Evolutionary conservation across 1,140 invertebrate species (phyloP).

Genomic region (Drosophila lowei): DNA sequence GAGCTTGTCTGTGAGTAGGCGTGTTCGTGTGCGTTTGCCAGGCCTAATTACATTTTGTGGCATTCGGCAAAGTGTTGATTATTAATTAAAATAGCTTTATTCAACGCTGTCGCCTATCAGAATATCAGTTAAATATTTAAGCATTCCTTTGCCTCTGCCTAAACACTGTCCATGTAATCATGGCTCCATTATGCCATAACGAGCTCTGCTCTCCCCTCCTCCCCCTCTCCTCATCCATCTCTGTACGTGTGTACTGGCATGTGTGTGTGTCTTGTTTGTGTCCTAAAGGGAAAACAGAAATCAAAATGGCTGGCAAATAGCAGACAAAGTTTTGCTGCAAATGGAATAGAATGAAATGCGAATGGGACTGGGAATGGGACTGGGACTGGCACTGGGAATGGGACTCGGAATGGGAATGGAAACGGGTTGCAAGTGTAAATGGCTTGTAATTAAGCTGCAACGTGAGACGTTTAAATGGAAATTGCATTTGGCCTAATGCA

Average conservation of each 20-base stretch:
- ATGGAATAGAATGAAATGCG: constrained; percentile 10
- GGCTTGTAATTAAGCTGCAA: constrained; percentile 75
- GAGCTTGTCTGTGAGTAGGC: constrained; percentile 6
- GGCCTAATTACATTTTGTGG: constrained; percentile 77
- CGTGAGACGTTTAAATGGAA: constrained; percentile 69
- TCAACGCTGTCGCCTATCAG: constrained; percentile 50
- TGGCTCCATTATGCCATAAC: constrained; percentile 63
- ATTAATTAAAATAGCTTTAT: constrained; percentile 81
- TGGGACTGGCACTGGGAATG: neutral
- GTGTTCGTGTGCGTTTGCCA: constrained; percentile 26
- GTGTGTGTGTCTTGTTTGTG: constrained; percentile 5
- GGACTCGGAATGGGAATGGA: constrained; percentile 10
- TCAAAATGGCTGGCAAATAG: constrained; percentile 50
- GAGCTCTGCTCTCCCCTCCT: constrained; percentile 7
- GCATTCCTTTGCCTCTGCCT: constrained; percentile 59
- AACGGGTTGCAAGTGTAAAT: constrained; percentile 57
- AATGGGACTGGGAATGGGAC: constrained; percentile 15
- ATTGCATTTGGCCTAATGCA: constrained; percentile 61
- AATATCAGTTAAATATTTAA: constrained; percentile 76
- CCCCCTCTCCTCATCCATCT: neutral
- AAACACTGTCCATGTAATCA: constrained; percentile 61
- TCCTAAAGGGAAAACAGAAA: constrained; percentile 27
- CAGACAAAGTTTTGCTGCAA: constrained; percentile 46
- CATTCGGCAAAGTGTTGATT: constrained; percentile 77
- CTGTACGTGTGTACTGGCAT: constrained; percentile 14